Base-by-base conservation (phyloP, 2,888 invertebrate genomes). In the Calameuta idolon region DNA sequence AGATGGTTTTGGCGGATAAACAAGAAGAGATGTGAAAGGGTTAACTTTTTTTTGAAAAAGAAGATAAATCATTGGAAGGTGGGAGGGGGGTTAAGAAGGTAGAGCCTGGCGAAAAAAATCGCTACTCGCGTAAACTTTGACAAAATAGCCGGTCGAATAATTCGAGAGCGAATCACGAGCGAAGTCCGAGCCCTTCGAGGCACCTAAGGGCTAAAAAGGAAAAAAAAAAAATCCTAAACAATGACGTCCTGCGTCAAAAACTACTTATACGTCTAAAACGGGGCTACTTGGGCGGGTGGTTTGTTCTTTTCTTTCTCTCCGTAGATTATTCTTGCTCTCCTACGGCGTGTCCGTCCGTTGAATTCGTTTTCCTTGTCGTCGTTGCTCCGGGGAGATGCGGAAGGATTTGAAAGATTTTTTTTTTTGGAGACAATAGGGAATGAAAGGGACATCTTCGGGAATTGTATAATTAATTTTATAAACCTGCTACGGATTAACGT, bases 221-320 rank as follows among this genome's bases (percentile, higher is more conserved):
- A 80, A 81, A 83, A 84, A 83, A 84, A 85, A 82, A 55, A 9
- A 5, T 55, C 23, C 9, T 55, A 55, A 23, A 55, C 23, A 55
- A 83, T 90, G 91, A 90, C 91, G 91, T 89, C 91, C 91, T 87
- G 91, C 91, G 91, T 82, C 91, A 90, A 88, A 80, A 86, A 86
- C 83, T 85, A 86, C 84, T 84, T 85, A 86, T 80, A 85, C 31
- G 71, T 31, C 71, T 71, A 71, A 55, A 55, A 55, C 55, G 55
- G 55, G 55, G 34, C 74, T 30, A 74, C 30, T 30, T 34, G 35
- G 33, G 35, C 35, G 23, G 15, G 55, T 55, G 30, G 55, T 55
- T 55, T 23, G 23, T 23, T 23, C 55, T 55, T 55, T 55, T 9
- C 23, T 55, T 55, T 55, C 23, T 23, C 55, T 55, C 55, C 55